Percentiles rank a stretch among this genome's conserved stretches.
Evolutionary conservation across 2,113 vertebrate genomes (phyloP).

Genomic region (Mirounga angustirostris): DNA sequence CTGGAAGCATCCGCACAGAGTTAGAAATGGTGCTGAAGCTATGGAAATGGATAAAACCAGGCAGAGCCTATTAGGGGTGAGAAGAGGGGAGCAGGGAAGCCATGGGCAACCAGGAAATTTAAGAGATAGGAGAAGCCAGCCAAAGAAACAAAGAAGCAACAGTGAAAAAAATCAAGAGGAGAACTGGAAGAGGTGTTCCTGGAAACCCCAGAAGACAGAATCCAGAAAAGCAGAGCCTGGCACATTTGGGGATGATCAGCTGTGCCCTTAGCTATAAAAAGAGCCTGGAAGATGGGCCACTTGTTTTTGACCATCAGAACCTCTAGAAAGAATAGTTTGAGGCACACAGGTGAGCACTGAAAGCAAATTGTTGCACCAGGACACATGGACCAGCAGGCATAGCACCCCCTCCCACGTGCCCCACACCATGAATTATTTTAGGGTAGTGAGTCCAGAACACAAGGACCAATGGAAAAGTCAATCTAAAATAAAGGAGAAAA

Average conservation of each 20-base stretch:
- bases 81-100: background rate
- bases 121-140: background rate
- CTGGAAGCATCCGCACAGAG: background rate
- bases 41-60: background rate
- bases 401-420: background rate
- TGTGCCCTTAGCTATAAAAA: background rate
- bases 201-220: background rate
- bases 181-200: background rate
- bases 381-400: background rate
- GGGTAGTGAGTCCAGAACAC: background rate
- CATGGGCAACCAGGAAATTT: background rate
- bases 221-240: background rate
- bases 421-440: background rate
- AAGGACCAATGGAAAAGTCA: background rate
- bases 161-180: background rate
- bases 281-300: background rate
- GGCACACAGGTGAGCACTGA: background rate
- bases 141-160: background rate
- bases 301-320: background rate
- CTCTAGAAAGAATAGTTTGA: background rate
- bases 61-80: background rate
- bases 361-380: background rate
- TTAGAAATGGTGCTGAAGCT: background rate
- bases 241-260: background rate
- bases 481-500: background rate